Evolutionary conservation across 2,113 vertebrate genomes (phyloP), one percentile per base, ranked within the genome.

Genomic region (Tapirus terrestris): DNA sequence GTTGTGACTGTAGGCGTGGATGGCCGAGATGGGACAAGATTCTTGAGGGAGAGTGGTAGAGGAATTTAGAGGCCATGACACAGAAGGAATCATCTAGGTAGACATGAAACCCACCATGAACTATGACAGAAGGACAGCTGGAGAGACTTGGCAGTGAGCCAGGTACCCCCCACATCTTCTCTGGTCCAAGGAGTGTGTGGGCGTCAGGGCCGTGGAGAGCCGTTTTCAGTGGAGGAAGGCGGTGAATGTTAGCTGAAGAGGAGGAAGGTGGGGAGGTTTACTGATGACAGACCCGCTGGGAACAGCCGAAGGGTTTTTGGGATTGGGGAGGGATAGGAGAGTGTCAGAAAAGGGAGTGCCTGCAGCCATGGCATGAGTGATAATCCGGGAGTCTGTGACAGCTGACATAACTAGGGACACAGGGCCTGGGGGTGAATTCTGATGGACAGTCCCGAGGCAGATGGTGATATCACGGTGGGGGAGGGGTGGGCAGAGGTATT

Each of bases 51-150:
- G 51, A 36, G 10, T 6, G 48, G 5, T 4, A 12, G 76, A 23
- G 87, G 58, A 0, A 3, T 9, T 10, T 5, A 1, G n/a, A 33
- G 45, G 60, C 83, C 33, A 2, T 1, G 56, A 3, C 16, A 16
- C 73, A 43, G 53, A 25, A n/a, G 4, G 11, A 25, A 9, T 25
- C 45, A 21, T n/a, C 67, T 2, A 6, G 31, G 43, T 12, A 29
- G 17, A 8, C 0, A 1, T 7, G 27, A 39, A 3, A 16, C 7
- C 43, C 56, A 3, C n/a, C 6, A 6, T 39, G 61, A 0, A 8
- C 43, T 17, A 11, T 0, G n/a, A 25, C 17, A 23, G 56, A 45
- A 13, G 43, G 2, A 51, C 27, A 43, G 75, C 63, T 2, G 18
- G 53, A 36, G 58, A 56, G 63, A 39, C 53, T 25, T 0, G 10